Base-by-base conservation (phyloP, 2,113 vertebrate species). In the Tretioscincus oriximinensis region DNA sequence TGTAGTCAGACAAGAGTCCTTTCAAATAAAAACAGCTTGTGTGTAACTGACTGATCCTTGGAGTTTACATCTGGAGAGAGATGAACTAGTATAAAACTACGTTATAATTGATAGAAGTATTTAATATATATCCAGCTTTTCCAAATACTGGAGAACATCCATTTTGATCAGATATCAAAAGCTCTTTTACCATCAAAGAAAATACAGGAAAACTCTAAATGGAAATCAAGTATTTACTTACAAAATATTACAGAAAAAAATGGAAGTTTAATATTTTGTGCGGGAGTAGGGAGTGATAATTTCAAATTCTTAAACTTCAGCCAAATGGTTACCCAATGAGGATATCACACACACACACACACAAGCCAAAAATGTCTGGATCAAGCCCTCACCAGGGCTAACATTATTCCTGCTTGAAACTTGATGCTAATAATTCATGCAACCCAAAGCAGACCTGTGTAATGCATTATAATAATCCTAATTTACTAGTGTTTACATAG, bases 1-100 rank as follows among this genome's bases (percentile, higher is more conserved):
- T 75, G 63, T 73, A 85, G 84, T 79, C 83, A 90, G 84, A 93
- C 81, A 84, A 81, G 85, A 81, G 77, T 85, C 91, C 86, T 84
- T 81, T 81, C 86, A 87, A 89, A 70, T 76, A 70, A 78, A 77
- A 85, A 69, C n/a, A 70, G 70, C 80, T 64, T 81, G n/a, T 41
- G 65, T 67, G 82, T 41, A 82, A 80, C 81, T 86, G 87, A 86
- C 81, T 84, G 90, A 87, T 90, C 84, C 70, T 85, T 28, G 79
- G 84, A 84, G 65, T 79, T 90, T 74, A 71, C 72, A 87, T 64
- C 73, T 73, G 75, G 77, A 63, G 61, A 63, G 61, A 63, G 61
- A n/a, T 9, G 28, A 0, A 12, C 71, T 0, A 1, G 24, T 78
- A 0, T 71, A 58, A 81, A 78, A 84, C 77, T 16, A 58, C 70